Evolutionary conservation across 2,113 vertebrate species (phyloP).

Genomic region (Cynoglossus semilaevis): DNA sequence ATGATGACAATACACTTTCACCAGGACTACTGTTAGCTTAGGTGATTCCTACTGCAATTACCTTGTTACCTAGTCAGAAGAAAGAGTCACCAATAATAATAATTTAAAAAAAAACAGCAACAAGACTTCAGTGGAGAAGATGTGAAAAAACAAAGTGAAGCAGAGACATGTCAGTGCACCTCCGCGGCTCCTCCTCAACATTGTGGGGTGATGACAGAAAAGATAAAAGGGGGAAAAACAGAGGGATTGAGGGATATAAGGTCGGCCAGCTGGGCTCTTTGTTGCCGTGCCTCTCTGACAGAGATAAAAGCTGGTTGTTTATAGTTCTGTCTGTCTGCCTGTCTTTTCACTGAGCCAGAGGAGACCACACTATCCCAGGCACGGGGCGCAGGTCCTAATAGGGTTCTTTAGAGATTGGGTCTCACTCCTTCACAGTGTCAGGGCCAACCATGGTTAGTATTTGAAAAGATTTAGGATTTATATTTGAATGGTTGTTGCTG

Average conservation of each 20-base stretch:
- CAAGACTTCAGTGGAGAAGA: conserved; percentile 14
- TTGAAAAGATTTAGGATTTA: conserved; percentile 34
- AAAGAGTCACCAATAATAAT: conserved; percentile 9
- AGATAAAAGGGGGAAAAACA: conserved; percentile 66
- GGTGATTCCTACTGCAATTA: conserved; percentile 19
- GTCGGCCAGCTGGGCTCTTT: conserved; percentile 71
- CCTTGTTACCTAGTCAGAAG: conserved; percentile 12
- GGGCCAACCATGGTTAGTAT: not conserved
- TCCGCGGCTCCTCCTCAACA: conserved; percentile 34
- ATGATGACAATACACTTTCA: too few relatives aligned
- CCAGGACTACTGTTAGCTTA: too few relatives aligned
- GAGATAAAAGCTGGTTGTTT: conserved; percentile 74
- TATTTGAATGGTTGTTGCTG: too few relatives aligned
- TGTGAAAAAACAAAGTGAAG: conserved; percentile 19
- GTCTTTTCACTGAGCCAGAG: conserved; percentile 48
- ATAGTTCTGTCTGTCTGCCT: conserved; percentile 65
- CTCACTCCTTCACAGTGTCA: not conserved
- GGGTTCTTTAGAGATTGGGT: conserved; percentile 50
- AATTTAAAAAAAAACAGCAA: conserved; percentile 5
- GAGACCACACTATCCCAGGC: conserved; percentile 31
- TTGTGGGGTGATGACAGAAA: conserved; percentile 57
- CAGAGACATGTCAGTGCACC: conserved; percentile 45
- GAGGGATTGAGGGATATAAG: conserved; percentile 40
- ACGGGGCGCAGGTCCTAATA: conserved; percentile 55
- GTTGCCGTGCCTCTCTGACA: conserved; percentile 61